Evolutionary conservation across 2,888 invertebrate genomes (phyloP).

Genomic region (Rhingia campestris): DNA sequence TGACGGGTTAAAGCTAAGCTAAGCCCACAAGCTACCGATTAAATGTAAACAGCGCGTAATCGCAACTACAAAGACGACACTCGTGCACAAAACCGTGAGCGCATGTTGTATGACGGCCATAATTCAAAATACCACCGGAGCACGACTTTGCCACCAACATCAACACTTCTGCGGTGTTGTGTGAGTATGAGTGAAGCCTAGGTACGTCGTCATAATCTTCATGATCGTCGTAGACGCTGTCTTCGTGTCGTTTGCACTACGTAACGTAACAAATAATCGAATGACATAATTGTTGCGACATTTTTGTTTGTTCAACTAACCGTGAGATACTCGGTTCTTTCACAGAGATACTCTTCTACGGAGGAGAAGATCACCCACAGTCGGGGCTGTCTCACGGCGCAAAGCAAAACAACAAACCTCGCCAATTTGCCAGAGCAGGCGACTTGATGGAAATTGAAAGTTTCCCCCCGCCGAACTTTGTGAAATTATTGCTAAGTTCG

Average conservation of each 20-base stretch:
- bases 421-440: slow-evolving; percentile 22
- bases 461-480: slow-evolving; percentile 38
- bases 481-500: slow-evolving; percentile 35
- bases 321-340: slow-evolving; percentile 25
- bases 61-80: slow-evolving; percentile 36
- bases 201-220: neutral
- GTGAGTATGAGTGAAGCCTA: slow-evolving; percentile 7
- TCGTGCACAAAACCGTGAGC: slow-evolving; percentile 37
- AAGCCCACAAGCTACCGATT: slow-evolving; percentile 19
- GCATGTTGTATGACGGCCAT: slow-evolving; percentile 42
- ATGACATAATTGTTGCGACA: slow-evolving; percentile 68
- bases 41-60: slow-evolving; percentile 24
- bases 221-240: neutral
- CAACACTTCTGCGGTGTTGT: slow-evolving; percentile 35
- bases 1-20: neutral
- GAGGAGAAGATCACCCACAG: slow-evolving; percentile 34
- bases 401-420: neutral
- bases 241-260: slow-evolving; percentile 27
- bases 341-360: neutral
- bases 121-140: slow-evolving; percentile 53
- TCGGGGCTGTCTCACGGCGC: slow-evolving; percentile 10
- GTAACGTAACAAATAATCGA: slow-evolving; percentile 51
- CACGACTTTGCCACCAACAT: slow-evolving; percentile 49
- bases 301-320: slow-evolving; percentile 39
- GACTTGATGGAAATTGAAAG: slow-evolving; percentile 44